phyloP scores from a whole-genome alignment of 2,797 vertebrate genomes.

The Nyctibius grandis region DNA sequence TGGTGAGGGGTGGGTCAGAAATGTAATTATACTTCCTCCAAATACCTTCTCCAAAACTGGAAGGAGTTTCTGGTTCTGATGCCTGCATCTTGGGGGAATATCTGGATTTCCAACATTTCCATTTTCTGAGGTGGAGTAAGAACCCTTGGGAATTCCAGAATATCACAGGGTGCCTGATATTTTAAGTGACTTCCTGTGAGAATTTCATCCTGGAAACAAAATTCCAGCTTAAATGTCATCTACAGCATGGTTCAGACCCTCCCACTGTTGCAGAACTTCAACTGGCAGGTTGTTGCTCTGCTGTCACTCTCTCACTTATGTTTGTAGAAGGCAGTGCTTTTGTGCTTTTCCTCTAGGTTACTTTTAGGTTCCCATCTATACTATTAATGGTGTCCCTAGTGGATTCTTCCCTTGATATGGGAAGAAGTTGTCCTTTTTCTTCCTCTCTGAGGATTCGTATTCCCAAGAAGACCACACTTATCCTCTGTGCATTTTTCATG shows the following conservation, averaged over 20 bases:
- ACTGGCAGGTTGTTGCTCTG: neutral
- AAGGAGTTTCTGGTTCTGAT: neutral
- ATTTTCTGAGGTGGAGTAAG: neutral
- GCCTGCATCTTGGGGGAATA: neutral
- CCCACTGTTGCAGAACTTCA: neutral
- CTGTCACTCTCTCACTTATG: neutral
- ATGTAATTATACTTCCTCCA: neutral
- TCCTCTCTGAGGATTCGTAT: neutral
- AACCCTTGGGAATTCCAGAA: neutral
- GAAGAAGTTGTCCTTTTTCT: neutral
- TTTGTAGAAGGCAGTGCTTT: neutral
- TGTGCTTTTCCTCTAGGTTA: neutral
- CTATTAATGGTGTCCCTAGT: neutral
- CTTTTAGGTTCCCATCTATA: neutral
- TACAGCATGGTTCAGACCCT: neutral
- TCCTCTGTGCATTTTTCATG: neutral
- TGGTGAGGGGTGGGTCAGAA: neutral
- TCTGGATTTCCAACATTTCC: neutral
- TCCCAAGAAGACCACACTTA: neutral
- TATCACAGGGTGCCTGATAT: neutral
- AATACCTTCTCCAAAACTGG: neutral
- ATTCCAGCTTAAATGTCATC: neutral
- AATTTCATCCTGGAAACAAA: neutral
- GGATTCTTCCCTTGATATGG: neutral
- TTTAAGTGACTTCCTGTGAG: neutral